Evolutionary conservation across 2,113 vertebrate species (phyloP).

Genomic region (Ascaphus truei): DNA sequence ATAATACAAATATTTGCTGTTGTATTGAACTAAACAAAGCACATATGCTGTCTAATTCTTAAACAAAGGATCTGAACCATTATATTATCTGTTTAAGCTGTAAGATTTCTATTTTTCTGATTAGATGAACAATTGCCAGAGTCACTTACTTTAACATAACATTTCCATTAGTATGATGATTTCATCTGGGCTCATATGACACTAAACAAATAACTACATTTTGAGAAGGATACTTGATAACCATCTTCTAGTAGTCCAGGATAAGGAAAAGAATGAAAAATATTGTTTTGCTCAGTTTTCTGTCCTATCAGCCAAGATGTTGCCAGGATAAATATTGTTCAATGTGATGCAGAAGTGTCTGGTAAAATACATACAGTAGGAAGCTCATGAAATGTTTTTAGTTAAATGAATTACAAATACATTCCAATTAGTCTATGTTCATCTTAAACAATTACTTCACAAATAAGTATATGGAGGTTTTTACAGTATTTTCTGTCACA

Average conservation of each 20-base stretch:
- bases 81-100: neutral
- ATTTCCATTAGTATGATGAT: constrained; percentile 14
- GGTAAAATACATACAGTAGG: too few species aligned
- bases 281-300: neutral
- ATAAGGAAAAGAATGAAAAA: neutral
- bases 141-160: neutral
- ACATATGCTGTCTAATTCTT: neutral
- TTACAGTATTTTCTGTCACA: too few species aligned
- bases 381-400: too few species aligned
- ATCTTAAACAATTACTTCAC: too few species aligned
- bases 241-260: neutral
- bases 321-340: too few species aligned
- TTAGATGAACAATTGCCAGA: neutral
- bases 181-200: neutral
- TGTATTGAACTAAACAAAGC: neutral
- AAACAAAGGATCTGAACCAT: neutral
- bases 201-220: neutral
- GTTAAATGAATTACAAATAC: too few species aligned
- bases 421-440: too few species aligned
- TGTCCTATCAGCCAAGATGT: neutral
- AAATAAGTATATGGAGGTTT: too few species aligned
- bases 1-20: neutral
- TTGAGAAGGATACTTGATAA: neutral
- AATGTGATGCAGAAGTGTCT: too few species aligned
- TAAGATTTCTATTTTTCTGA: neutral